These are phyloP conservation scores for Bhutanitis thaidina DNA, from an alignment of 2,888 invertebrate species.

Conservation along the genomic window DNA sequence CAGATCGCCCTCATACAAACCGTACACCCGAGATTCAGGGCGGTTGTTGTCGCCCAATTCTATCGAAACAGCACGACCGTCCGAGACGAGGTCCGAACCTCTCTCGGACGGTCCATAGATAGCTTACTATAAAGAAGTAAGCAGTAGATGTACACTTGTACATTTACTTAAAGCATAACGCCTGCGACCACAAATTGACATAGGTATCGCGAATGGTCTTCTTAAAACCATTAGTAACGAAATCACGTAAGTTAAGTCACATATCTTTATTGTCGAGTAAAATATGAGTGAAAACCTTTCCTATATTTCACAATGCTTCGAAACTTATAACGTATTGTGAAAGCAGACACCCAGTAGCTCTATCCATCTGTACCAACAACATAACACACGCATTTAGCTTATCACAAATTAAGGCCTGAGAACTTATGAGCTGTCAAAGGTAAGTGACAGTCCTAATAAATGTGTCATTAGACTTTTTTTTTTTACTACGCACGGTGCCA, in stretches of 20 bases:
- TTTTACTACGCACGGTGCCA: conserved; percentile 46
- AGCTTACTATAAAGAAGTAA: no score
- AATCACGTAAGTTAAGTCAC: conserved; percentile 4
- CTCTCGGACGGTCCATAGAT: no score
- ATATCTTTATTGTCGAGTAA: conserved; percentile 11
- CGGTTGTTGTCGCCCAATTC: no score
- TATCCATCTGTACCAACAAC: conserved; percentile 42
- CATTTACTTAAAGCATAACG: no score
- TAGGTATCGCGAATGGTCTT: background rate
- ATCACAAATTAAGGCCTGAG: conserved; percentile 72
- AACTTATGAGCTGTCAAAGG: conserved; percentile 70
- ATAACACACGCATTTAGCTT: conserved; percentile 56
- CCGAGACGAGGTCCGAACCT: no score
- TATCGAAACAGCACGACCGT: no score
- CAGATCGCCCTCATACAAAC: no score
- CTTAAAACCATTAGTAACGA: conserved; percentile 2
- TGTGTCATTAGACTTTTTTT: conserved; percentile 66
- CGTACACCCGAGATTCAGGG: no score
- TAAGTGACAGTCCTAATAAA: conserved; percentile 74
- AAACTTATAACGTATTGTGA: conserved; percentile 43
- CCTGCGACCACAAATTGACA: no score
- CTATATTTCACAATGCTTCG: conserved; percentile 7
- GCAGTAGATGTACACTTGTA: no score
- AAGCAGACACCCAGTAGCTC: conserved; percentile 65
- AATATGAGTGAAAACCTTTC: conserved; percentile 10